phyloP scores from a whole-genome alignment of 2,113 vertebrate genomes.

The Coptodon rendalli region DNA sequence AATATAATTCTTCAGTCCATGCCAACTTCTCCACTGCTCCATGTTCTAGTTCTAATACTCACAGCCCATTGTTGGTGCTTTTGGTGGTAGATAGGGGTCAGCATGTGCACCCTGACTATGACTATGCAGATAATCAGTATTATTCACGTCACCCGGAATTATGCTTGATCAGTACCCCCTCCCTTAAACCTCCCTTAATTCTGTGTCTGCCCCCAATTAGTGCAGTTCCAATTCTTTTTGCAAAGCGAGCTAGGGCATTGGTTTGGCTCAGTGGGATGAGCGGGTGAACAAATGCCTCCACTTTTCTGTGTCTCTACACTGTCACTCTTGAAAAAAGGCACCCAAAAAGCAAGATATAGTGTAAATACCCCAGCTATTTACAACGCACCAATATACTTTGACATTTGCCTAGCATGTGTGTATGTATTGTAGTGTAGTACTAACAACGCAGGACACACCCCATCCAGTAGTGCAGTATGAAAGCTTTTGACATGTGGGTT shows the following conservation, averaged over 20 bases:
- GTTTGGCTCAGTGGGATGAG: not conserved
- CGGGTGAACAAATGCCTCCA: not conserved
- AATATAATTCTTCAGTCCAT: not conserved
- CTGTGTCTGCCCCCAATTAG: not conserved
- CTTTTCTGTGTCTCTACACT: not conserved
- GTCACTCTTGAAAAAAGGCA: not conserved
- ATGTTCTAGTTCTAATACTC: not conserved
- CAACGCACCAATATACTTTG: not conserved
- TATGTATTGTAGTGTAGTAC: not conserved
- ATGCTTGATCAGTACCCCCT: not conserved
- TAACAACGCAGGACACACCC: not conserved
- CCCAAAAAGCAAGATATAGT: not conserved
- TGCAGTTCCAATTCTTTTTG: not conserved
- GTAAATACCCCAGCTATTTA: not conserved
- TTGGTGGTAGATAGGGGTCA: not conserved
- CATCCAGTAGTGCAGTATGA: conserved; percentile 13
- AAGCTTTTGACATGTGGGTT: conserved; percentile 18
- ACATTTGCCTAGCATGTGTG: not conserved
- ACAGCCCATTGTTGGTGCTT: not conserved
- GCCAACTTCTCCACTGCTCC: not conserved
- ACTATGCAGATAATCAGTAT: not conserved
- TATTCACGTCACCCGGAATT: not conserved
- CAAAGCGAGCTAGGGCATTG: not conserved
- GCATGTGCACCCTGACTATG: not conserved
- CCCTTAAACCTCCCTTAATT: not conserved